Evolutionary conservation across 2,888 invertebrate genomes (phyloP), one percentile per base, ranked within the genome.

Genomic region (Lymantria dispar): DNA sequence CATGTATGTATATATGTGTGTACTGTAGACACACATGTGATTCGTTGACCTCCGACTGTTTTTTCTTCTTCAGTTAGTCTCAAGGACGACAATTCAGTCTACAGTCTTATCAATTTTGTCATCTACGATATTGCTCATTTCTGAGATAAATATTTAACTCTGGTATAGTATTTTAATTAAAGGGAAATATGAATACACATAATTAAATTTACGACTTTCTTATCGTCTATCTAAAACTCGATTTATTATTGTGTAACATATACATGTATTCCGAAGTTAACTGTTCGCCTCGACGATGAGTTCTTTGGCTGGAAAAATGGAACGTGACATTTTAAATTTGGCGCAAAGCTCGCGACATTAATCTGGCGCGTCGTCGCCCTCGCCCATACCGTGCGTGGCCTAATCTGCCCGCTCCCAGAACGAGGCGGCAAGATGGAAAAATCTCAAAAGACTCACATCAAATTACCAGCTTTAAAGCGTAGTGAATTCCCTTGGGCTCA

Each of bases 381-480:
- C 80, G 78, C 80, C 80, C 72, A 75, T 72, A 71, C 78, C 79
- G 83, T 84, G 85, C 87, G 84, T 85, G 83, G 83, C 81, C 85
- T 86, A 87, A 87, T 88, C 87, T 86, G 79, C 80, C 78, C 72
- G 80, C 78, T 84, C 83, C 85, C 83, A 68, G 75, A 84, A 85
- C 85, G 84, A 82, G 81, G 78, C 84, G 78, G 74, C 77, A 85
- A 88, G 85, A 87, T 86, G 87, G 86, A 86, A 88, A 88, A 87
- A 88, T 89, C 89, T 87, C 82, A 77, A 83, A 87, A 87, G 84
- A 82, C 87, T 88, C 87, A 78, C 87, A 87, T 88, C 87, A 89
- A 89, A 89, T 90, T 90, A 89, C 89, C 87, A 81, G 86, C 82
- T 87, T 88, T 90, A 88, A 89, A 89, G 84, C 83, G 83, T 79